Evolutionary conservation across 2,888 invertebrate genomes (phyloP), one percentile per base, ranked within the genome.

Genomic region (Rugalucina vietnamica): DNA sequence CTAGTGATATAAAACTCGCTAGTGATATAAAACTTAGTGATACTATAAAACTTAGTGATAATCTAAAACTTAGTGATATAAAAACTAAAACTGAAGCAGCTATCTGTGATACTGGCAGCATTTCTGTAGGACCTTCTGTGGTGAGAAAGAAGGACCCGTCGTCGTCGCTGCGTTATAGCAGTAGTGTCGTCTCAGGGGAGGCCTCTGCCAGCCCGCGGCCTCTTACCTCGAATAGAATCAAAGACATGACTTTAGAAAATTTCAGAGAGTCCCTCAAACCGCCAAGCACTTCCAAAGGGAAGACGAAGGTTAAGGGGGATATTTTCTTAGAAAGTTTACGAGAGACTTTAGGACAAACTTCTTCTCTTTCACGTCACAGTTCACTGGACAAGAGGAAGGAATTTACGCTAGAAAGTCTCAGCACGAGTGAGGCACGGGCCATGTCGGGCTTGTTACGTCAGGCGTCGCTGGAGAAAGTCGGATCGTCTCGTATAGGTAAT

Each of bases 401-500:
- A 80, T 92, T 92, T 84, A 91, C 93, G 36, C 82, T 94, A 70
- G 94, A 94, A 89, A 94, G 94, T 88, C 89, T 94, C 50, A 92
- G 92, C 76, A 92, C 92, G 8, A 92, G 91, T 76, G 94, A 94
- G 85, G 94, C 94, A 8, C 89, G 93, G 27, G 93, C 93, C n/a
- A 92, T 94, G 92, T 94, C 94, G 8, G 94, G 94, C 60, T 88
- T 94, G 39, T 86, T 95, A 37, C 89, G 93, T 1, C 94, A 94
- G 77, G 94, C 94, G 14, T 93, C 94, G 5, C 88, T 94, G 27
- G 94, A 94, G 87, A 92, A 93, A 85, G 91, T 94, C 36, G 94
- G 93, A 36, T 92, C 94, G 43, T 94, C 94, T 18, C 89, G 92
- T 76, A 92, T 93, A 74, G 92, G 92, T 71, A 92, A 90, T 88